Evolutionary conservation across 2,113 vertebrate genomes (phyloP).

Genomic region (Myiopsitta monachus): DNA sequence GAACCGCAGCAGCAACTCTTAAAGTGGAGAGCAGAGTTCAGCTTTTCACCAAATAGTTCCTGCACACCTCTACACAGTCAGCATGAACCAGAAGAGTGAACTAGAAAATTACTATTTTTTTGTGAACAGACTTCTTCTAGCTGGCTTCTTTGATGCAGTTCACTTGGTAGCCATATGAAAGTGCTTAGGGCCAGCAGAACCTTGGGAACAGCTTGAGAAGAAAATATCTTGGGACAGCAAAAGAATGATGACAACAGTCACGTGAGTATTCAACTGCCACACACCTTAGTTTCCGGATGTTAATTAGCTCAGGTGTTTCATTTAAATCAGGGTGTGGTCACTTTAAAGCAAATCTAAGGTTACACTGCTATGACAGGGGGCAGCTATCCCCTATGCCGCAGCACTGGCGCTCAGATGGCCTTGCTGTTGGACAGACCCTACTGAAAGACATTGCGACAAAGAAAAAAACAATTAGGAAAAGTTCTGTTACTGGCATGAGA

Average conservation of each 20-base stretch:
- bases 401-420: not conserved
- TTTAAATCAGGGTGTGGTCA: not conserved
- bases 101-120: not conserved
- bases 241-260: not conserved
- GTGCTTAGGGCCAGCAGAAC: not conserved
- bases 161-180: not conserved
- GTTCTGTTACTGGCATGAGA: not conserved
- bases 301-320: not conserved
- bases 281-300: not conserved
- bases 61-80: not conserved
- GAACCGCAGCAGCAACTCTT: not conserved
- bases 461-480: not conserved
- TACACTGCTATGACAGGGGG: not conserved
- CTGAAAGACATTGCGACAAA: not conserved
- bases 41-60: not conserved
- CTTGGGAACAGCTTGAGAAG: not conserved
- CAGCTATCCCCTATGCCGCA: not conserved
- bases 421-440: not conserved
- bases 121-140: not conserved
- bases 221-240: not conserved
- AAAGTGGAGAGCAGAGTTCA: not conserved
- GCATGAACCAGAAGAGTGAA: not conserved
- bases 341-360: not conserved
- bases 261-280: not conserved
- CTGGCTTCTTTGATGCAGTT: not conserved